A percentile compares a stretch with the other conserved stretches of the same genome.
Evolutionary conservation across 2,888 invertebrate species (phyloP).

Genomic region (Cordilura impudica): DNA sequence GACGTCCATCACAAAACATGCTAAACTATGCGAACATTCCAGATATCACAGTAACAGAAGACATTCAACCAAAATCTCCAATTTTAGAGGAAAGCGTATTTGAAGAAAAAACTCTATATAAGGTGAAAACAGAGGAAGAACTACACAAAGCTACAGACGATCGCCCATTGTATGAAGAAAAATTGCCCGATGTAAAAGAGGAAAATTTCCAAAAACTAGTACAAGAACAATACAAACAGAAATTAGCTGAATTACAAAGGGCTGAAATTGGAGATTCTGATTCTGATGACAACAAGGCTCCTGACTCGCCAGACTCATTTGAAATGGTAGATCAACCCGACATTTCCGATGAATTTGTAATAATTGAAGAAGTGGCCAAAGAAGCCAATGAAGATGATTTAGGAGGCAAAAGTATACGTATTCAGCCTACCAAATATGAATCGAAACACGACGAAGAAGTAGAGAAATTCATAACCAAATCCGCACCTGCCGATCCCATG

Average conservation of each 20-base stretch:
- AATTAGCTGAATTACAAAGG: conserved; percentile 81
- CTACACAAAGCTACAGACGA: conserved; percentile 73
- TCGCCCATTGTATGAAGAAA: conserved; percentile 70
- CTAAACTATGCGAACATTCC: conserved; percentile 77
- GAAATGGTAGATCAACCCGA: conserved; percentile 92
- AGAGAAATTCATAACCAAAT: conserved; percentile 84
- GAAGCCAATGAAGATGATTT: conserved; percentile 90
- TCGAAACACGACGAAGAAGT: conserved; percentile 85
- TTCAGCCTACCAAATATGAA: conserved; percentile 80
- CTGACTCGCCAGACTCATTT: conserved; percentile 91
- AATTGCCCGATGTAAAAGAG: conserved; percentile 72
- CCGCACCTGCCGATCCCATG: conserved; percentile 83
- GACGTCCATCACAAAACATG: conserved; percentile 76
- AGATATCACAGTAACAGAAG: conserved; percentile 76
- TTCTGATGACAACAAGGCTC: conserved; percentile 80
- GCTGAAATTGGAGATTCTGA: conserved; percentile 76
- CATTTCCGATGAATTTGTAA: conserved; percentile 91
- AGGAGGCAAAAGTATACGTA: conserved; percentile 89
- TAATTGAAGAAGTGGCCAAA: conserved; percentile 91
- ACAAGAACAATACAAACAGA: conserved; percentile 79
- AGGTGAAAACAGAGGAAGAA: conserved; percentile 76
- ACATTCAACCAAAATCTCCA: conserved; percentile 72
- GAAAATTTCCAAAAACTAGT: conserved; percentile 78
- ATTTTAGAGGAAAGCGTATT: conserved; percentile 73
- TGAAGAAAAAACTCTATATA: conserved; percentile 74